These are phyloP conservation scores for Eupithecia exiguata DNA, from an alignment of 2,888 invertebrate species.

Conservation along the genomic window DNA sequence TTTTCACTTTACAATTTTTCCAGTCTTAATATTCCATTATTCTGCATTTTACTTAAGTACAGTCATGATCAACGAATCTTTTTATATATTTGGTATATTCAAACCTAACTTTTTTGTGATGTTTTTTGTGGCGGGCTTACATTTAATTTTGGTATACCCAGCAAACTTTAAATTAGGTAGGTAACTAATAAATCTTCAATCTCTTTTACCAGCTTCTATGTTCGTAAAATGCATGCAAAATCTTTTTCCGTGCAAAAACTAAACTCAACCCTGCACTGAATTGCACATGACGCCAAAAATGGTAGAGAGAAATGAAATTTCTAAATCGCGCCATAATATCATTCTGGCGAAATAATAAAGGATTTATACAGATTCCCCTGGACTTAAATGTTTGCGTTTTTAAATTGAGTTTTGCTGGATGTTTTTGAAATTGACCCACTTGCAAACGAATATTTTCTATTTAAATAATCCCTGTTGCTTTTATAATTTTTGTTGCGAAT, in stretches of 20 bases:
- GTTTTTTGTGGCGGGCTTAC: too few relatives aligned
- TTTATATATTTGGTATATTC: too few relatives aligned
- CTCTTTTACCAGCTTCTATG: slow-evolving; percentile 21
- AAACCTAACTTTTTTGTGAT: too few relatives aligned
- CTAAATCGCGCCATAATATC: slow-evolving; percentile 54
- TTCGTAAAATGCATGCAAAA: slow-evolving; percentile 39
- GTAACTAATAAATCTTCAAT: not conserved
- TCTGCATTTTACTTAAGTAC: too few relatives aligned
- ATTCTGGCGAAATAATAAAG: slow-evolving; percentile 49
- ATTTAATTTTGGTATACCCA: too few relatives aligned
- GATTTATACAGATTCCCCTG: slow-evolving; percentile 28
- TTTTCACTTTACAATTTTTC: too few relatives aligned
- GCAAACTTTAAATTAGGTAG: not conserved
- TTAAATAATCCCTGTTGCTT: not conserved
- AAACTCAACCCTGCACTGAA: slow-evolving; percentile 52
- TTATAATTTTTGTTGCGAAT: not conserved
- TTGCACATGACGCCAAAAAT: slow-evolving; percentile 58
- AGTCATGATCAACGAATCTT: too few relatives aligned
- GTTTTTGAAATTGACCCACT: not conserved
- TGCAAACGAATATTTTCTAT: not conserved
- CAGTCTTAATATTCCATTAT: too few relatives aligned
- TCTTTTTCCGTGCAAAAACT: slow-evolving; percentile 38
- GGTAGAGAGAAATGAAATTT: slow-evolving; percentile 57
- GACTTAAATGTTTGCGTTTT: slow-evolving; percentile 21
- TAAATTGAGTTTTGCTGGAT: slow-evolving; percentile 28